Conservation (phyloP, 2,797 vertebrate species). For the Sebastes matsubarae region DNA sequence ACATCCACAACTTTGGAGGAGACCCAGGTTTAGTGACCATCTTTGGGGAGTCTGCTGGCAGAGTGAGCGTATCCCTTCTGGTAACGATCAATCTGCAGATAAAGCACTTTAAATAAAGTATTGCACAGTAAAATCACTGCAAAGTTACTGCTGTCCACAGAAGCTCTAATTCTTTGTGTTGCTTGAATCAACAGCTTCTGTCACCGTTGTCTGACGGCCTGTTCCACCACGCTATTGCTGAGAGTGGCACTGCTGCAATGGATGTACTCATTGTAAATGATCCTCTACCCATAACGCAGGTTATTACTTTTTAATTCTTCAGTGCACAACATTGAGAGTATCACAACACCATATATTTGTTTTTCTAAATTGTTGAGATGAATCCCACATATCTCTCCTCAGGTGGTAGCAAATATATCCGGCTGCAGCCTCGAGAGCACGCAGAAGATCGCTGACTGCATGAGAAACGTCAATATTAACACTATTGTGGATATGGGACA, state of each 20-base stretch:
- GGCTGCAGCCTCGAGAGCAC: conserved; percentile 77
- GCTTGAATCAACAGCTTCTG: conserved; percentile 68
- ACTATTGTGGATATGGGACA: conserved; percentile 28
- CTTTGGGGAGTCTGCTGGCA: neutral
- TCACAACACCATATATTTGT: neutral
- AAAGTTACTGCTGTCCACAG: neutral
- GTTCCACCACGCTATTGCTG: conserved; percentile 79
- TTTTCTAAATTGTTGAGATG: neutral
- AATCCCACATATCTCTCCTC: conserved; percentile 1
- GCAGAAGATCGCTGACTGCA: conserved; percentile 70
- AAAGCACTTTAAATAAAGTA: neutral
- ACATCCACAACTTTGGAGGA: conserved; percentile 84
- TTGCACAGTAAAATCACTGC: neutral
- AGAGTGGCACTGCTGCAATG: conserved; percentile 81
- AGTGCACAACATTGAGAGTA: neutral
- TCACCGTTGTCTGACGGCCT: conserved; percentile 80
- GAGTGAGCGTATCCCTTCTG: neutral
- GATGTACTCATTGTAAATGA: fast-evolving
- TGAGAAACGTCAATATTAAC: conserved; percentile 65
- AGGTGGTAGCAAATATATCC: conserved; percentile 68
- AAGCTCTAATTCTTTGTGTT: neutral
- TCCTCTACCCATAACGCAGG: conserved; percentile 56
- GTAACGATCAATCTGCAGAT: neutral
- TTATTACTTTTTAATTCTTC: conserved; percentile 12
- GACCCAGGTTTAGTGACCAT: conserved; percentile 51